phyloP scores from a whole-genome alignment of 2,888 invertebrate species.

The Caradrina clavipalpis region DNA sequence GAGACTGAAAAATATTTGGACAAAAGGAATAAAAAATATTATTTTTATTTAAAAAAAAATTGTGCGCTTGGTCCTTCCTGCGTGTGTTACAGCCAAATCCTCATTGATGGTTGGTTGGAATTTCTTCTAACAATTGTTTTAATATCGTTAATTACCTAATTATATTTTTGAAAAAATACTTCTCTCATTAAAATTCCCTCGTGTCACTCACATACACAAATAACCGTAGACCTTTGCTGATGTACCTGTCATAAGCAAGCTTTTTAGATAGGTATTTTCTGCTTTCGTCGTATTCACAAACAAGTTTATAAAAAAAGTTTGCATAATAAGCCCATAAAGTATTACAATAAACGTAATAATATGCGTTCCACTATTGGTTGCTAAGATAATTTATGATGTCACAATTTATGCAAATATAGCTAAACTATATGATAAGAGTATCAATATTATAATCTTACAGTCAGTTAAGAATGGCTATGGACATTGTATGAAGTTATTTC shows the following conservation, averaged over 20 bases:
- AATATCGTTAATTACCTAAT: too few species aligned
- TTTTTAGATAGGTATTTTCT: too few species aligned
- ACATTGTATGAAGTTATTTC: constrained; percentile 67
- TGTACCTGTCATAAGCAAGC: too few species aligned
- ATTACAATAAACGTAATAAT: constrained; percentile 2
- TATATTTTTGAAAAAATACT: too few species aligned
- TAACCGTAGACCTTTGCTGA: too few species aligned
- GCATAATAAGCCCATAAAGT: constrained; percentile 2
- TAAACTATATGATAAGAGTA: constrained; percentile 47
- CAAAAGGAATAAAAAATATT: background rate
- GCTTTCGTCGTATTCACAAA: background rate
- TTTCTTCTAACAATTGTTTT: too few species aligned
- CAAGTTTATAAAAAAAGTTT: background rate
- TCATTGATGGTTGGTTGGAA: background rate
- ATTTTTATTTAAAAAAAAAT: too few species aligned
- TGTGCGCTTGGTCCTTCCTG: background rate
- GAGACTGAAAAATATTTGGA: background rate
- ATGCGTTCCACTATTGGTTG: background rate
- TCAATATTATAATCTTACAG: constrained; percentile 43
- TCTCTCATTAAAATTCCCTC: too few species aligned
- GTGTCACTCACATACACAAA: too few species aligned
- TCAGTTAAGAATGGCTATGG: constrained; percentile 43
- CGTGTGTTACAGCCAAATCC: background rate
- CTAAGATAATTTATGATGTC: constrained; percentile 27
- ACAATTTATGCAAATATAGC: constrained; percentile 47